Base-by-base conservation (phyloP, 1,140 invertebrate species). In the Sitodiplosis mosellana region DNA sequence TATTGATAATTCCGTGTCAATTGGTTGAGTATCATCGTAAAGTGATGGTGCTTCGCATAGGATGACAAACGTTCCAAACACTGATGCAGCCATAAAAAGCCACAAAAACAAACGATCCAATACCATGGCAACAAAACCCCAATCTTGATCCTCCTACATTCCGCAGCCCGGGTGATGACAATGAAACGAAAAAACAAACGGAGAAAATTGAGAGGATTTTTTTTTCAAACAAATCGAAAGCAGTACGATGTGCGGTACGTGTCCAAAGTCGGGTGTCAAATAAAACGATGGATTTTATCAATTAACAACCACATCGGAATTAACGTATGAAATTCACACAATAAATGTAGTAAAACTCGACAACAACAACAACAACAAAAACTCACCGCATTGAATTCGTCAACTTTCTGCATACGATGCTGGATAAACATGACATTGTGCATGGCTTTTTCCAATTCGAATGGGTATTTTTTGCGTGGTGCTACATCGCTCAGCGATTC, bases 81-180 rank as follows among this genome's bases (percentile, higher is more conserved):
- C 77, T 14, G 90, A 91, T 2, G 89, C 82, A 51, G 91, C 85
- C 43, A 80, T 78, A 69, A 99, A 99, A 18, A 99, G 82, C 81
- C 87, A 95, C 1, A 99, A 76, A 61, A 99, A 95, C 1, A 99
- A 71, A 18, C 95, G 76, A 65, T 99, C 95, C 50, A 99, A 73
- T 1, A 99, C 94, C 91, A 98, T 98, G 15, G 95, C 94, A 4
- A 98, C 92, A 64, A 96, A 99, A 45, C 92, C 93, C 95, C 95
- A 99, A 63, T 98, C 95, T 73, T 92, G 87, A 69, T 93, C 88
- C 64, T 92, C 87, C 88, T 93, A 66, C 51, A 65, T 60, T 51
- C 2, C 49, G n/a, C n/a, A n/a, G n/a, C n/a, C n/a, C n/a, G n/a
- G n/a, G n/a, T n/a, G n/a, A n/a, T n/a, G 27, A 27, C 48, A 49